Base-by-base conservation (phyloP, 1,140 invertebrate genomes). In the Brachionus rubens region DNA sequence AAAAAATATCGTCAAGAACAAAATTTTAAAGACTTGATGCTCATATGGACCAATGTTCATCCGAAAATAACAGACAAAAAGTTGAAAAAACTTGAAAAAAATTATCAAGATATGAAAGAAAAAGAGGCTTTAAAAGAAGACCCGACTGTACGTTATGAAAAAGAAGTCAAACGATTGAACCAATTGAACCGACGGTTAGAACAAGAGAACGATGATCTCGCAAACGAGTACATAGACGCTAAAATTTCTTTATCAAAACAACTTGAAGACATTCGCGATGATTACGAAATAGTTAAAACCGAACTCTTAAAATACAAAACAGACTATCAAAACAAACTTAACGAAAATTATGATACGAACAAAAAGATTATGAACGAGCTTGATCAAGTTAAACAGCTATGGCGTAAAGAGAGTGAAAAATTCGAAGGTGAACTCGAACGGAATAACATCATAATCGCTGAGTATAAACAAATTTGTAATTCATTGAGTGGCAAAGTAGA, bases 1-100 rank as follows among this genome's bases (percentile, higher is more conserved):
- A 97, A 98, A 85, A 94, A 93, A 81, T 98, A 94, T 82, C 89
- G 94, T 50, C 91, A 90, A 26, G 92, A 97, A 83, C 91, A 94
- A 79, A 88, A 90, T 2, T 92, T 94, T 0, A 89, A 90, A 54
- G 89, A 92, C 70, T 88, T 99, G 7, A 91, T 99, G 84, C 91
- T 28, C 2, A 47, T 47, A 46, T 47, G 48, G 48, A 2, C 40
- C 1, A 14, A 28, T 21, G 62, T 62, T 16, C 19, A 40, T 21
- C 21, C 26, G 9, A 62, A 86, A 84, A 81, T 87, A 52, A 85
- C 79, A 33, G 79, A 80, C 16, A 96, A 96, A 83, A 92, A 94
- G 81, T 83, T 99, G 68, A 92, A 91, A 83, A 96, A 97, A 82
- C 98, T 98, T 82, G 94, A 98, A 83, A 90, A 91, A 78, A 95